Conservation (phyloP, 2,888 invertebrate species). For the Lomographa bimaculata region DNA sequence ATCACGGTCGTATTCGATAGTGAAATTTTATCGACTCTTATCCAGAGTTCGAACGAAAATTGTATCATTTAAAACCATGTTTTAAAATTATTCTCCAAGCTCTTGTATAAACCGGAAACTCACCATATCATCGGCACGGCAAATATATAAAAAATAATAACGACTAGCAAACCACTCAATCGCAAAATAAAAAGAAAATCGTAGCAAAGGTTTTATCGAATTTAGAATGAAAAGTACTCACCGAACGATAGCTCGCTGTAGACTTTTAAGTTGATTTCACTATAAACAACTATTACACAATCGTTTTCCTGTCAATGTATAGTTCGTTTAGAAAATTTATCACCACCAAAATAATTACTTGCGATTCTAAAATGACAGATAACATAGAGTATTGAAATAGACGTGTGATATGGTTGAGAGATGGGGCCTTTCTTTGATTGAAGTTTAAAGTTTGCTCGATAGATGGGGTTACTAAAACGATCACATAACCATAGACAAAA, state of each 20-base stretch:
- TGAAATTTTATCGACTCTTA: constrained; percentile 37
- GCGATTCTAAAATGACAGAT: constrained; percentile 59
- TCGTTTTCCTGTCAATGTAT: constrained; percentile 49
- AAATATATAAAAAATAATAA: constrained; percentile 6
- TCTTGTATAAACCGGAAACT: neutral
- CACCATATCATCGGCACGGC: neutral
- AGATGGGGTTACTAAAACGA: constrained; percentile 56
- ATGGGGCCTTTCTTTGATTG: constrained; percentile 45
- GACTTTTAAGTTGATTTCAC: constrained; percentile 16
- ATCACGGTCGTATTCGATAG: constrained; percentile 40
- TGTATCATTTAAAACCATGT: no score
- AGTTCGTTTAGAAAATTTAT: constrained; percentile 42
- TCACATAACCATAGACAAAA: constrained; percentile 56
- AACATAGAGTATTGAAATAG: constrained; percentile 73
- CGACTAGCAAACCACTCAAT: constrained; percentile 4
- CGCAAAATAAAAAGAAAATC: constrained; percentile 51
- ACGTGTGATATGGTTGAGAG: constrained; percentile 63
- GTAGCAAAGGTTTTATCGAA: constrained; percentile 46
- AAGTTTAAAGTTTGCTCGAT: constrained; percentile 39
- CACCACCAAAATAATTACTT: constrained; percentile 52
- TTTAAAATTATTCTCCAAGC: no score
- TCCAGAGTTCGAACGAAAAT: constrained; percentile 9
- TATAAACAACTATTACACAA: constrained; percentile 49
- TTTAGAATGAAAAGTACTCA: constrained; percentile 36
- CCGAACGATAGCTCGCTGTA: constrained; percentile 9